A percentile compares a stretch with the other conserved stretches of the same genome.
These are phyloP conservation scores for Sisor rabdophorus DNA, from an alignment of 2,113 vertebrate species.

Conservation along the genomic window DNA sequence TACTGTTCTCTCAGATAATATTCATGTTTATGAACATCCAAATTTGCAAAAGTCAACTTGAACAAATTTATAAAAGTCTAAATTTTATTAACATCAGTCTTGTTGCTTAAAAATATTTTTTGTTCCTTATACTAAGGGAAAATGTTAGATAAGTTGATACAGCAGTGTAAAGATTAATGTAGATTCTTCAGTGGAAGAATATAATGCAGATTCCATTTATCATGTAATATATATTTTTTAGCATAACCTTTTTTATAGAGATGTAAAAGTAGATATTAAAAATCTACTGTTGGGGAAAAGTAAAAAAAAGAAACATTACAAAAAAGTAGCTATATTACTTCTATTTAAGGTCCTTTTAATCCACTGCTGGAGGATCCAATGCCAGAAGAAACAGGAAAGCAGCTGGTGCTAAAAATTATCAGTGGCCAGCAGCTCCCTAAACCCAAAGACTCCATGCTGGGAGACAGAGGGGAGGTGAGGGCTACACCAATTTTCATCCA, in stretches of 20 bases:
- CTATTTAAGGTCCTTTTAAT: constrained; percentile 80
- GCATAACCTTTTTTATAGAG: not conserved
- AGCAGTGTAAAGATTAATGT: not conserved
- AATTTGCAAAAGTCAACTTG: too few relatives aligned
- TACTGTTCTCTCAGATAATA: too few relatives aligned
- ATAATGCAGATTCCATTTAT: not conserved
- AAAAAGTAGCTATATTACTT: not conserved
- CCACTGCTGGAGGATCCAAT: constrained; percentile 85
- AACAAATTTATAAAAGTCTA: too few relatives aligned
- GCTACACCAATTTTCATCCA: not conserved
- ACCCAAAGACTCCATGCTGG: constrained; percentile 92
- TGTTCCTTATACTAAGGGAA: too few relatives aligned
- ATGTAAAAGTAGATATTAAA: not conserved
- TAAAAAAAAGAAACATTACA: not conserved
- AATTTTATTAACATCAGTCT: too few relatives aligned
- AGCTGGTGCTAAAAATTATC: constrained; percentile 88
- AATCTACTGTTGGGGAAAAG: too few relatives aligned
- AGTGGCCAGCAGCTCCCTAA: constrained; percentile 97
- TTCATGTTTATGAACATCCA: too few relatives aligned
- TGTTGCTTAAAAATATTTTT: too few relatives aligned
- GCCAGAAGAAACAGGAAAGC: constrained; percentile 85
- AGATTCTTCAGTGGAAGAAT: not conserved
- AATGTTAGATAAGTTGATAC: too few relatives aligned
- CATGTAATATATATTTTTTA: not conserved
- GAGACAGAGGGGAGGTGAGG: constrained; percentile 92